Evolutionary conservation across 2,888 invertebrate genomes (phyloP), one percentile per base, ranked within the genome.

Genomic region (Apamea monoglypha): DNA sequence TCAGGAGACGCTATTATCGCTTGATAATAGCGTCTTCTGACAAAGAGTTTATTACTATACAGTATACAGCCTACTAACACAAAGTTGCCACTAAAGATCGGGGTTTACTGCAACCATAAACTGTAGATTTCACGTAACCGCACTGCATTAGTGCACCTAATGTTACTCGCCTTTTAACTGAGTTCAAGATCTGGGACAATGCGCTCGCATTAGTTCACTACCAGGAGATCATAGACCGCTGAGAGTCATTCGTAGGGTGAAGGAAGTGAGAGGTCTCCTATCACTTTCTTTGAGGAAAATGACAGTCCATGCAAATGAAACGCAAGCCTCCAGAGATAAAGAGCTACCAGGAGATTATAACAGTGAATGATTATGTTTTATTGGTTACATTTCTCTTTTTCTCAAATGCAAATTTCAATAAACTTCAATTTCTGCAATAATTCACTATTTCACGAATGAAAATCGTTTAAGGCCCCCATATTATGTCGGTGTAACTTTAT

Each of bases 121-220:
- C 29, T 47, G n/a, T 12, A 10, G 32, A n/a, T 56, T 81, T 70
- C 40, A 81, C 74, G 47, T 61, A 18, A 61, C 85, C 61, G 64
- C 68, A 69, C 64, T 72, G 59, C 70, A 81, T 79, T 84, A 66
- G 66, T 84, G 50, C 53, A 69, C 21, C 32, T 78, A 77, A 76
- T 59, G 29, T 32, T 50, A 63, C 47, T 29, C 61, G 2, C 36
- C 53, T 21, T 71, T 29, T 32, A 53, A 61, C 36, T 0, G 50
- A 64, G 82, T 71, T 50, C 40, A 72, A 83, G 72, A 83, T 86
- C 69, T 73, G 61, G 86, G 47, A 61, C 64, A 86, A 59, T 68
- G 75, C 25, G 16, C 86, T 74, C n/a, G 36, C 50, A 16, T 40
- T 53, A 68, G 47, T 63, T 68, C 61, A 50, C 18, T 82, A 86